Base-by-base conservation (phyloP, 2,113 vertebrate genomes). In the Perca schrenkii region DNA sequence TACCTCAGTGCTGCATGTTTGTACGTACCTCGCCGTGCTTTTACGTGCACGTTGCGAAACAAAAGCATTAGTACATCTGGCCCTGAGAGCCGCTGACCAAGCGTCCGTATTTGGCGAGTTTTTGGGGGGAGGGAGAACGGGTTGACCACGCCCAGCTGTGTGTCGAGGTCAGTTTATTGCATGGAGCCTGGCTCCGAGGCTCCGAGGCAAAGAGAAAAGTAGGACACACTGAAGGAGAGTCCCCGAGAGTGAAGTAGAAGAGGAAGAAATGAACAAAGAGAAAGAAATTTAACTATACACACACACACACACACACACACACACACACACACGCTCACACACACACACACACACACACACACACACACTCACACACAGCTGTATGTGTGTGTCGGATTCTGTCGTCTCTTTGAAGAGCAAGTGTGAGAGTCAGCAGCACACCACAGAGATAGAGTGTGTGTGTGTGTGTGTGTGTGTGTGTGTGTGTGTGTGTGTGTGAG, bases 221-320 rank as follows among this genome's bases (percentile, higher is more conserved):
- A 88, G 89, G 84, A 86, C 83, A 77, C 49, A 64, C 70, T 21
- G 46, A 75, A 61, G 62, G 50, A 82, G 76, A 56, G 76, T 82
- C 79, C 62, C 79, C 4, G 10, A 54, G 74, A 75, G 74, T 25
- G 34, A 34, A 34, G 34, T 34, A 6, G 71, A 72, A 46, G 69
- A 46, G 72, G 74, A 88, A 62, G 79, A 88, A 65, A 22, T 19
- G 86, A 87, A 92, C 88, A 91, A 90, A 90, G 84, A 85, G 61
- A 60, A 60, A 75, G 67, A 80, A 74, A 81, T 79, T 54, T 79
- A 80, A 73, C 79, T 62, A 5, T 71, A 66, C 77, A 88, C 77
- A 84, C 79, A 61, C 53, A 67, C 83, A 73, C 61, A 31, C 31
- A 31, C 31, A 4, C 31, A 31, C 31, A 31, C 31, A 31, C 75